Base-by-base conservation (phyloP, 2,113 vertebrate genomes). In the Amia ocellicauda region DNA sequence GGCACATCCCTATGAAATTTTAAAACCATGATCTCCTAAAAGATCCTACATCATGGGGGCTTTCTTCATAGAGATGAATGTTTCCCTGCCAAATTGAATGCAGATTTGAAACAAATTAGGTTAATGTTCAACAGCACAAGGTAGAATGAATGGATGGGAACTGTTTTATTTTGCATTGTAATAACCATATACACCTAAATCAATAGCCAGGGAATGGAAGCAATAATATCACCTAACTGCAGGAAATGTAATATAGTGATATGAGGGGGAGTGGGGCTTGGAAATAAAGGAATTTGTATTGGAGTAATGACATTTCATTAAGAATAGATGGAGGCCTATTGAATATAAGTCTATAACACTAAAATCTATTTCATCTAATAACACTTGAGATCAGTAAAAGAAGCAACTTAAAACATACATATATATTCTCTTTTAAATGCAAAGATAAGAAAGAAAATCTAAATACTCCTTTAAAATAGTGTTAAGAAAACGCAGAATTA, bases 251-350 rank as follows among this genome's bases (percentile, higher is more conserved):
- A 96, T 93, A 89, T 84, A 87, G 90, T 78, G 75, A 78, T 80
- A 84, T 81, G 73, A 81, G 82, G 84, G 79, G 78, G 78, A 80
- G 67, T 69, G 70, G 72, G 78, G 69, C 67, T 81, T 74, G 70
- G 80, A 83, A 92, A 91, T 92, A 89, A 93, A 88, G 87, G 87
- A 82, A 89, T 93, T 93, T 92, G 88, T 92, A 93, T 91, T 88
- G 90, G 91, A 93, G 92, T 94, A 89, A 92, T 90, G 86, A 90
- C 88, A 92, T 95, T 96, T 95, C 89, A 95, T 94, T 92, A 93
- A 90, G 86, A 80, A 88, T 60, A 71, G 78, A 88, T 88, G 79
- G 83, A 79, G 73, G 75, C 71, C 80, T 80, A 86, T 85, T 90
- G 86, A 90, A 83, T 86, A 87, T 86, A 87, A 86, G 84, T 84